phyloP scores from a whole-genome alignment of 2,113 vertebrate genomes.

The Nothocercus julius region DNA sequence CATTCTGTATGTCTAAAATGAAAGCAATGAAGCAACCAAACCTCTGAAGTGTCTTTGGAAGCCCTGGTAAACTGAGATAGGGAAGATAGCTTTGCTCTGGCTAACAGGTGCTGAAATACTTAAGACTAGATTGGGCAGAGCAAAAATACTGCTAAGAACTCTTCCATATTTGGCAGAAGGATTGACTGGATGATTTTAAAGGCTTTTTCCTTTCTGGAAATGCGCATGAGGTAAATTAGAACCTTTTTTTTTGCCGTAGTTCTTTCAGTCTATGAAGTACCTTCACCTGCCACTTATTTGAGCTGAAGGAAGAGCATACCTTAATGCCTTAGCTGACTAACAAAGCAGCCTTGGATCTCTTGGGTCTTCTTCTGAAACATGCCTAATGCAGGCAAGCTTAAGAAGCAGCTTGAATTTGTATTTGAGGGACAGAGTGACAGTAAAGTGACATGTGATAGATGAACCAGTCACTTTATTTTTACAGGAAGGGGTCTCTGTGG shows the following conservation, averaged over 20 bases:
- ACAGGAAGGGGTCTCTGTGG: not conserved
- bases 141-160: constrained; percentile 21
- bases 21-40: not conserved
- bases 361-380: constrained; percentile 33
- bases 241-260: constrained; percentile 4
- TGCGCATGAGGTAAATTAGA: constrained; percentile 45
- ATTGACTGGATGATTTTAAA: constrained; percentile 53
- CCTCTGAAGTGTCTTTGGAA: not conserved
- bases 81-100: constrained; percentile 6
- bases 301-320: constrained; percentile 29
- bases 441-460: not conserved
- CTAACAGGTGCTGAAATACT: constrained; percentile 18
- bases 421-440: not conserved
- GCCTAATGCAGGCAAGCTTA: constrained; percentile 53
- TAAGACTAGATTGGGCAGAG: constrained; percentile 3
- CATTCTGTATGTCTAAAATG: not conserved
- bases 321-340: constrained; percentile 51
- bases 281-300: constrained; percentile 56
- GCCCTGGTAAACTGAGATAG: not conserved
- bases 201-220: constrained; percentile 39
- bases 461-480: not conserved
- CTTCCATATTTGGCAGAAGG: constrained; percentile 30
- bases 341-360: constrained; percentile 52
- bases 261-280: constrained; percentile 54
- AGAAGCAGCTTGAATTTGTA: constrained; percentile 19